Base-by-base conservation (phyloP, 2,113 vertebrate species). In the Hippotragus niger region DNA sequence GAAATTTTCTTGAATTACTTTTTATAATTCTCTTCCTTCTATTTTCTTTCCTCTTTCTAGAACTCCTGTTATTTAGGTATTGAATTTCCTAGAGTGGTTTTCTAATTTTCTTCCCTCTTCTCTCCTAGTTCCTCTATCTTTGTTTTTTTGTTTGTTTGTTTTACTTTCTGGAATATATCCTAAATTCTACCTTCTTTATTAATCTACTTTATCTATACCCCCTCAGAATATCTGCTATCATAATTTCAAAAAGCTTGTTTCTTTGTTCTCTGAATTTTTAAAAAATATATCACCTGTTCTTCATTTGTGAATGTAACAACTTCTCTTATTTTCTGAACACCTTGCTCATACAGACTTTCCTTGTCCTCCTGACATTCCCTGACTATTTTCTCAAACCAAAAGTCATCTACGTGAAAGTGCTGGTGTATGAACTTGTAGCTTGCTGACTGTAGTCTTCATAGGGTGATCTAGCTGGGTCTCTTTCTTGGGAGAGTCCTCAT, bases 251-350 rank as follows among this genome's bases (percentile, higher is more conserved):
- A 93, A 90, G 33, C 10, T 25, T 83, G 33, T 36, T 78, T 90
- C 21, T 36, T 50, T 81, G 33, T 55, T 91, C 23, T 80, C 60
- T 62, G 31, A 50, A 40, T 86, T 80, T 25, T 33, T 53, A 45
- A 85, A 87, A 45, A 88, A 86, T 19, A 40, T 10, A 78, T 53
- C 12, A 74, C 19, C 33, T 78, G n/a, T 71, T 92, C 78, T 91
- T 94, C 58, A 95, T 43, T 40, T 67, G 53, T 58, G 29, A 90
- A 92, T 40, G 5, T 21, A 84, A 81, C 17, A 50, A n/a, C 29
- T 87, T 67, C n/a, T 94, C 25, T 88, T 74, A 58, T 52, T 78
- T 97, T 96, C 45, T 94, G 64, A 92, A 64, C 9, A 57, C 90
- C 45, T 83, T n/a, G 9, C 12, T 60, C 60, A 60, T 11, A 92